Percentiles rank a stretch among this genome's conserved stretches.
phyloP scores from a whole-genome alignment of 1,140 invertebrate species.

The Drosophila sucinea region DNA sequence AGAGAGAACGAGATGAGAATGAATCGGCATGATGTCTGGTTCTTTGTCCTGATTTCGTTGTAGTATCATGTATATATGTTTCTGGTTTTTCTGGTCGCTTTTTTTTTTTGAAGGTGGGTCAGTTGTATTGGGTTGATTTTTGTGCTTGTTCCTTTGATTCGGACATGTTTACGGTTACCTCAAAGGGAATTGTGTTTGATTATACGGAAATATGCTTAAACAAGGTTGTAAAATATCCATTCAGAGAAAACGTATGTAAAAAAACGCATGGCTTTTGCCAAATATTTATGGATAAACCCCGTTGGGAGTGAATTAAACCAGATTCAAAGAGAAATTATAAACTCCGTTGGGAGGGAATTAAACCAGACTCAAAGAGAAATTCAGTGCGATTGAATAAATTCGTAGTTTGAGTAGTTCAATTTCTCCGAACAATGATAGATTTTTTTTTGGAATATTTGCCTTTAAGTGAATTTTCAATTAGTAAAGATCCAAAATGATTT shows the following conservation, averaged over 20 bases:
- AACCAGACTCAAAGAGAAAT: neutral
- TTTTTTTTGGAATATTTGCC: neutral
- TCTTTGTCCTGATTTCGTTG: conserved; percentile 31
- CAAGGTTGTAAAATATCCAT: conserved; percentile 19
- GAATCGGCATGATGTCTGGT: conserved; percentile 13
- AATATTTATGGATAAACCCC: neutral
- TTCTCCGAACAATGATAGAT: neutral
- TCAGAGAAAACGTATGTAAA: neutral
- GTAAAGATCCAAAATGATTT: too few species aligned
- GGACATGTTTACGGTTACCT: conserved; percentile 40
- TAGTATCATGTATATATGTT: conserved; percentile 21
- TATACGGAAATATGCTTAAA: conserved; percentile 29
- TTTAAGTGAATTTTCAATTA: neutral
- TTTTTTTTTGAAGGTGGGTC: conserved; percentile 27
- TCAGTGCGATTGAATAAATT: neutral
- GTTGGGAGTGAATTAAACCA: neutral
- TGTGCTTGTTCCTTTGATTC: conserved; percentile 52
- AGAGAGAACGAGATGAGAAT: neutral
- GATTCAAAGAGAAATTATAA: neutral
- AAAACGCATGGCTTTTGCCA: neutral
- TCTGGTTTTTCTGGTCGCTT: conserved; percentile 6
- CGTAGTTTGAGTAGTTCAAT: too few species aligned
- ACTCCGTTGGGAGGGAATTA: neutral
- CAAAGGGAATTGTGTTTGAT: conserved; percentile 37
- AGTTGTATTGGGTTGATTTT: conserved; percentile 31